These are phyloP conservation scores for Phyllotreta striolata DNA, from an alignment of 2,888 invertebrate species.

Conservation along the genomic window DNA sequence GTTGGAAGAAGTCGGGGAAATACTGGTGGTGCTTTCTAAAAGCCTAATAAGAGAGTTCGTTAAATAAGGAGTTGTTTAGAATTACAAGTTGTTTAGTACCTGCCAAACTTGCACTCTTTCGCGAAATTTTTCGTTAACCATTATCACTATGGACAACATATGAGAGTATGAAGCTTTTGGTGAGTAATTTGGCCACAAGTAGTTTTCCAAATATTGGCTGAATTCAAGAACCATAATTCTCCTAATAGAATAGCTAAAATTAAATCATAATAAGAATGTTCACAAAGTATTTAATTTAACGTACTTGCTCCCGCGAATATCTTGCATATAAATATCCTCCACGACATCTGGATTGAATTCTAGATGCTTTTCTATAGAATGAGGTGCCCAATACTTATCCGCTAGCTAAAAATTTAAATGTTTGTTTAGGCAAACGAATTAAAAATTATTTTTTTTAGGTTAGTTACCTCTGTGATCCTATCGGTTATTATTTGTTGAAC, in stretches of 20 bases:
- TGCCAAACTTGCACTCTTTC: constrained; percentile 98
- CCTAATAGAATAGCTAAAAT: constrained; percentile 74
- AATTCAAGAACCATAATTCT: constrained; percentile 96
- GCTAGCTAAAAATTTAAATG: constrained; percentile 73
- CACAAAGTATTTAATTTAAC: constrained; percentile 45
- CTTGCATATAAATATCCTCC: constrained; percentile 87
- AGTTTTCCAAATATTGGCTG: constrained; percentile 96
- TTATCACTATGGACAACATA: constrained; percentile 95
- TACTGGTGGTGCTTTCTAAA: constrained; percentile 81
- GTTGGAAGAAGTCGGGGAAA: constrained; percentile 83
- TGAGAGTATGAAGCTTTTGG: constrained; percentile 85
- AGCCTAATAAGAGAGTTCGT: constrained; percentile 62
- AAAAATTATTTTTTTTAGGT: constrained; percentile 10
- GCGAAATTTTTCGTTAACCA: constrained; percentile 98
- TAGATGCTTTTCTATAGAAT: constrained; percentile 75
- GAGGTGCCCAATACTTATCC: constrained; percentile 92
- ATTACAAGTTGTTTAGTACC: constrained; percentile 60
- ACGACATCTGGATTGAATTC: constrained; percentile 81
- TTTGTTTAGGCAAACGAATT: background rate
- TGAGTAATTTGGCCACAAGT: constrained; percentile 94
- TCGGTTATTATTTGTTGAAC: constrained; percentile 92
- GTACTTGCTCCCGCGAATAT: constrained; percentile 84
- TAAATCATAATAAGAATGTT: background rate
- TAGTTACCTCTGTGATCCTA: constrained; percentile 80
- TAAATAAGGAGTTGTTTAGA: constrained; percentile 1